phyloP scores from a whole-genome alignment of 2,113 vertebrate species.

The Archilochus colubris region DNA sequence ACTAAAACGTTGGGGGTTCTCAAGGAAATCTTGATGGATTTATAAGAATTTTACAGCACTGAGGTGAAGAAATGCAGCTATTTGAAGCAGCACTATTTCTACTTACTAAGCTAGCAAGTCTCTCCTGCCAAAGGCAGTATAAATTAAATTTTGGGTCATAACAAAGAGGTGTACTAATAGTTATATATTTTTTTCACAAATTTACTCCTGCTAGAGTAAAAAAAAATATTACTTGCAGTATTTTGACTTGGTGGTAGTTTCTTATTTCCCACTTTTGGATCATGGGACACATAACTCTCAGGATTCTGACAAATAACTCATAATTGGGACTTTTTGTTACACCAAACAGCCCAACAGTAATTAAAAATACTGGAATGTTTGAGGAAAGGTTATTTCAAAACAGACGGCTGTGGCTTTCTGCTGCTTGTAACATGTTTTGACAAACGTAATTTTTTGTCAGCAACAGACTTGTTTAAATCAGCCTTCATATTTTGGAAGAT shows the following conservation, averaged over 20 bases:
- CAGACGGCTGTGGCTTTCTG: neutral
- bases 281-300: neutral
- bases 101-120: neutral
- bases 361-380: neutral
- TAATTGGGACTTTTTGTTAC: neutral
- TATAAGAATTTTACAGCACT: neutral
- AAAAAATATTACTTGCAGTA: neutral
- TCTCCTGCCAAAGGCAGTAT: neutral
- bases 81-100: neutral
- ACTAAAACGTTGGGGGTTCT: neutral
- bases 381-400: neutral
- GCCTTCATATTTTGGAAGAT: neutral
- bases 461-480: neutral
- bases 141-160: neutral
- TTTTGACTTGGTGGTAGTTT: neutral
- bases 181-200: neutral
- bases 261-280: neutral
- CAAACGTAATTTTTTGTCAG: neutral
- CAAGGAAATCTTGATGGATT: neutral
- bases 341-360: neutral
- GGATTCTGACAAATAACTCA: neutral
- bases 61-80: neutral
- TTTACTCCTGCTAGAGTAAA: neutral
- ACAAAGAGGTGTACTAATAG: neutral
- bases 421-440: neutral